A percentile compares a stretch with the other conserved stretches of the same genome.
Evolutionary conservation across 2,888 invertebrate genomes (phyloP).

Genomic region (Odontocolon sp.): DNA sequence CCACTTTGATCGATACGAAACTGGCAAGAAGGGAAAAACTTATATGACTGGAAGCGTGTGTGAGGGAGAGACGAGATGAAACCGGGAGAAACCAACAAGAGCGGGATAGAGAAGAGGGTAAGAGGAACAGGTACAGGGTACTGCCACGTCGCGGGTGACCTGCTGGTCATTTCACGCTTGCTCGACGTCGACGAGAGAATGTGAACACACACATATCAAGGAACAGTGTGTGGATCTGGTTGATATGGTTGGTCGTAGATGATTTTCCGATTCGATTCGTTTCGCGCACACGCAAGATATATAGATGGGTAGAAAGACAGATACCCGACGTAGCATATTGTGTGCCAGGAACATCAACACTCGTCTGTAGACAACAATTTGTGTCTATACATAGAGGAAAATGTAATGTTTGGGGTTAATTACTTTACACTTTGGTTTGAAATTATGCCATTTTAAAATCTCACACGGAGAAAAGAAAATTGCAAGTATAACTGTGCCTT

Average conservation of each 20-base stretch:
- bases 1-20: conserved; percentile 61
- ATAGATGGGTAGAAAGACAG: neutral
- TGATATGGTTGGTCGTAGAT: conserved; percentile 35
- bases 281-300: conserved; percentile 14
- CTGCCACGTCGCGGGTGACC: conserved; percentile 5
- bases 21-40: conserved; percentile 37
- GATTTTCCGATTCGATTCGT: conserved; percentile 52
- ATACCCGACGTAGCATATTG: neutral
- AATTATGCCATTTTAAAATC: neutral
- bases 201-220: conserved; percentile 1
- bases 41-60: conserved; percentile 19
- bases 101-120: conserved; percentile 2
- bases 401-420: neutral
- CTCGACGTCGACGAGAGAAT: conserved; percentile 44
- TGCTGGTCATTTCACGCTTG: conserved; percentile 58
- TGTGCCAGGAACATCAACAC: neutral
- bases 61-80: conserved; percentile 7
- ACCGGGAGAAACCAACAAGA: no score
- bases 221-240: no score
- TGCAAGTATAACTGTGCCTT: no score
- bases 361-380: neutral
- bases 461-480: neutral
- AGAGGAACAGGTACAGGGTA: neutral
- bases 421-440: neutral
- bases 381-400: no score